Evolutionary conservation across 2,797 vertebrate species (phyloP).

Genomic region (Cynodonichthys magdalenae): DNA sequence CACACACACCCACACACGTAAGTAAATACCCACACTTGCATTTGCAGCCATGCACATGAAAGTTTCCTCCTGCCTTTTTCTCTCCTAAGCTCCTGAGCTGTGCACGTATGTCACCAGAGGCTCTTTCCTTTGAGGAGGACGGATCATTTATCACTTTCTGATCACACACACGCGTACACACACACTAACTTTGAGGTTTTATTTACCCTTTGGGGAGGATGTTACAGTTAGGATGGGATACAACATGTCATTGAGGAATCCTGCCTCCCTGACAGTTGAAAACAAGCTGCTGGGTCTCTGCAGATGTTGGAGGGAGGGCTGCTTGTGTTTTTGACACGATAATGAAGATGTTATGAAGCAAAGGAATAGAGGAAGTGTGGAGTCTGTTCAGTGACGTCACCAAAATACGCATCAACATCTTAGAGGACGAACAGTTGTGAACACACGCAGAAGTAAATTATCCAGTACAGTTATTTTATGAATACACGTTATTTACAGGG

Average conservation of each 20-base stretch:
- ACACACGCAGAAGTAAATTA: no score
- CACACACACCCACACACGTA: conserved; percentile 9
- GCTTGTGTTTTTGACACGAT: conserved; percentile 48
- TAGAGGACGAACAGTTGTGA: no score
- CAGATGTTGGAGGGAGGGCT: conserved; percentile 35
- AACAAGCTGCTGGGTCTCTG: conserved; percentile 65
- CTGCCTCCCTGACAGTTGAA: conserved; percentile 72
- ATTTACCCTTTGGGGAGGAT: conserved; percentile 80
- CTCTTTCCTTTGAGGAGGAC: conserved; percentile 44
- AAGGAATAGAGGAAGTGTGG: conserved; percentile 11
- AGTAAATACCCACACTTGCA: conserved; percentile 21
- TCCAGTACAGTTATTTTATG: no score
- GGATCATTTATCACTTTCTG: conserved; percentile 58
- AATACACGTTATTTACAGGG: no score
- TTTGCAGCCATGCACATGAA: conserved; percentile 22
- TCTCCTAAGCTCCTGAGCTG: conserved; percentile 24
- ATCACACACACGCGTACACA: conserved; percentile 29
- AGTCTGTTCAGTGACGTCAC: no score
- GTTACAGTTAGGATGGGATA: conserved; percentile 76
- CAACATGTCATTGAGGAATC: conserved; percentile 79
- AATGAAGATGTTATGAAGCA: conserved; percentile 30
- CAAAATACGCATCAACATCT: no score
- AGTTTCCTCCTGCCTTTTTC: conserved; percentile 26
- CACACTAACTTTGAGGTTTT: conserved; percentile 54
- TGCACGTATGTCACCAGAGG: conserved; percentile 41